Base-by-base conservation (phyloP, 2,113 vertebrate genomes). In the Dunckerocampus dactyliophorus region DNA sequence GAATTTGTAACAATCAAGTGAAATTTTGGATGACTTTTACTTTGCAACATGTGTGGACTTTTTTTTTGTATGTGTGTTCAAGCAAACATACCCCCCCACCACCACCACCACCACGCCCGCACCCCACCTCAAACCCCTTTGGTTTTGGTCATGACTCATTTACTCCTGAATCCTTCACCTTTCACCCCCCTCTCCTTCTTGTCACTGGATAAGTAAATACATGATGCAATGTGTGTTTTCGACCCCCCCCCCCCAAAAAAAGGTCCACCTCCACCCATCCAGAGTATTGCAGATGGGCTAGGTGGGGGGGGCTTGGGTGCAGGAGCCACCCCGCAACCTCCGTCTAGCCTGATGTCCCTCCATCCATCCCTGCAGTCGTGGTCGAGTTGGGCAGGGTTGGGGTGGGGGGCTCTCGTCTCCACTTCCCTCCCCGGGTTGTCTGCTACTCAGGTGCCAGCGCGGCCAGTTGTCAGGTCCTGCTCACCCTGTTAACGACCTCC, bases 101-200 rank as follows among this genome's bases (percentile, higher is more conserved):
- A 0, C 0, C 37, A n/a, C n/a, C n/a, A n/a, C n/a, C n/a, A n/a
- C n/a, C n/a, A n/a, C n/a, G n/a, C n/a, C n/a, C n/a, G n/a, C n/a
- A n/a, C 3, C 10, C 13, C 39, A 39, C 75, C 71, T 76, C 66
- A 61, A 69, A 65, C 52, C 67, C 54, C 66, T 83, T 81, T 85
- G 67, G 72, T 82, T 85, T 80, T 81, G 82, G 84, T 87, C 82
- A 86, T 84, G 83, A 88, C 79, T 88, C 82, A 87, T 86, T 88
- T 84, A 88, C 79, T 85, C 77, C 72, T 51, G 76, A 83, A 82
- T 88, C 83, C 82, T 83, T 89, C 74, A 87, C 84, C 87, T 85
- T 80, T 87, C 66, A 85, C 86, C 87, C 69, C 76, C 22, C 59
- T 79, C 79, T 69, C 82, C 82, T 72, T 65, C 74, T 52, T 75